Evolutionary conservation across 1,140 invertebrate species (phyloP), one percentile per base, ranked within the genome.

Genomic region (Drosophila bocqueti): DNA sequence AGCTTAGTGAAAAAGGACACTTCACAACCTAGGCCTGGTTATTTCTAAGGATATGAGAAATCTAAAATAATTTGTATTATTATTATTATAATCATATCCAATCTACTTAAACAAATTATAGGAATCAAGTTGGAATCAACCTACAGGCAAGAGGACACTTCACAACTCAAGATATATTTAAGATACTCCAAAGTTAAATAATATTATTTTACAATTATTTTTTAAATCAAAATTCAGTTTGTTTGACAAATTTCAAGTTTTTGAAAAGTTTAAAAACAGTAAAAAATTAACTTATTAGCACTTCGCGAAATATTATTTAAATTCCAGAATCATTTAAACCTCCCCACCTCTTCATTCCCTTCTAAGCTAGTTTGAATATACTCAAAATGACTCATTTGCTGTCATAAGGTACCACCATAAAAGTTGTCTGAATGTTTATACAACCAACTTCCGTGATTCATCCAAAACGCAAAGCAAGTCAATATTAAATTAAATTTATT

Each of bases 371-470:
- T 60, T 24, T 34, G 9, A 34, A 29, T 29, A n/a, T 4, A 21
- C 8, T 21, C 3, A 21, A 1, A 1, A 71, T 73, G 69, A 71
- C 52, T 71, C 52, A 73, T 47, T 29, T 57, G 15, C 15, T 49
- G 16, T 42, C 24, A 29, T 40, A 47, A 11, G 24, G 18, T 3
- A 13, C 3, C 31, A 36, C 15, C 24, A 38, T 29, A 49, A 61
- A 15, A 34, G 16, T 38, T 24, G 34, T 64, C n/a, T 42, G 15
- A 65, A 68, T 50, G 50, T 68, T 52, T 43, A 47, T 46, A 36
- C 2, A 10, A n/a, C n/a, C 34, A 34, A 34, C 42, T n/a, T 26
- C 21, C n/a, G 36, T 73, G 69, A 73, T 42, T 73, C 67, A 73
- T 10, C 21, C n/a, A 0, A 68, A 71, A 55, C 59, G 69, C 52